Base-by-base conservation (phyloP, 2,888 invertebrate genomes). In the Rugalucina vietnamica region DNA sequence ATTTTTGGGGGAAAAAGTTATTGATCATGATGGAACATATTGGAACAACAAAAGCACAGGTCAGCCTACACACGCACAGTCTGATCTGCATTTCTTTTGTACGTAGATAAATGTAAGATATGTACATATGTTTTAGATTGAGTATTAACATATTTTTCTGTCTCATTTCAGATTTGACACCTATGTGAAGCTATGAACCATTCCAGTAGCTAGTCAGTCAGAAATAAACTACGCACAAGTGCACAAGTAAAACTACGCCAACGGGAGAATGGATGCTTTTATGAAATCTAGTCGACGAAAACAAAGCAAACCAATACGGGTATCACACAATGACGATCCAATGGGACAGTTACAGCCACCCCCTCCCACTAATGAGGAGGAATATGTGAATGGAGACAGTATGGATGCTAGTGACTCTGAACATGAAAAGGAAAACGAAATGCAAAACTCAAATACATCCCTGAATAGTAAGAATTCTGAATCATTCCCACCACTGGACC, bases 281-380 rank as follows among this genome's bases (percentile, higher is more conserved):
- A 89, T 90, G 92, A 93, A 92, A 88, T 90, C 92, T 57, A 92
- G 92, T 81, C 90, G 93, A 36, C 90, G 94, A 60, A 94, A 94
- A 89, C 94, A 94, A 88, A 93, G 93, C 36, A 94, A 94, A 89
- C 90, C 90, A 77, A 89, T 90, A 87, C 89, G 90, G 87, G 90
- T 90, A 87, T 89, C 90, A 5, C 87, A 89, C 34, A 86, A 80
- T 80, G 88, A 88, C 24, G 88, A 90, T 76, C 77, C 87, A 32
- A 89, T 87, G n/a, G 81, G 87, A 88, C 86, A 87, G 73, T 57
- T 84, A 71, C 86, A 82, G 49, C 82, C 83, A 21, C 84, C 84
- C 18, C 39, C 80, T 12, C 78, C 80, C 27, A 72, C 73, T 10
- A 3, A 2, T 4, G 83, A 86, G 81, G 84, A 84, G 50, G 88